Evolutionary conservation across 2,113 vertebrate species (phyloP).

Genomic region (Chinchilla lanigera): DNA sequence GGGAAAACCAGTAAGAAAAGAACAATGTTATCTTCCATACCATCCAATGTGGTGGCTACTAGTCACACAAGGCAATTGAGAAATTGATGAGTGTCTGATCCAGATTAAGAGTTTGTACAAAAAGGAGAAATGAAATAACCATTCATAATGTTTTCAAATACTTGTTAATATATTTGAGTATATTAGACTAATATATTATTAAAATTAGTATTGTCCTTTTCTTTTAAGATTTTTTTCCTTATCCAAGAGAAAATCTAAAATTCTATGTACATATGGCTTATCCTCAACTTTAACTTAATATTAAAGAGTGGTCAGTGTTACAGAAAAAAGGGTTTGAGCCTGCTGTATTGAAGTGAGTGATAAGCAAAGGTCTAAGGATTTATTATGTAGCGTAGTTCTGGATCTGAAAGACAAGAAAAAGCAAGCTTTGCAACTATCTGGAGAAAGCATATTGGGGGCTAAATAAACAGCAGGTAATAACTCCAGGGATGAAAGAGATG

Average conservation of each 20-base stretch:
- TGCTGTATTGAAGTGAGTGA: not conserved
- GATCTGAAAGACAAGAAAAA: not conserved
- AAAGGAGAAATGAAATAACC: not conserved
- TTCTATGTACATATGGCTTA: not conserved
- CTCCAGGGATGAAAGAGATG: not conserved
- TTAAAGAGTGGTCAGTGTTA: not conserved
- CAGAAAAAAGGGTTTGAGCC: not conserved
- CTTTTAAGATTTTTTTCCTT: not conserved
- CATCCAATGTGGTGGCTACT: not conserved
- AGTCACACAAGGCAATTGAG: not conserved
- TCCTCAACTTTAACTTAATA: not conserved
- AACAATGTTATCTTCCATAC: not conserved
- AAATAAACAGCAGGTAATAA: not conserved
- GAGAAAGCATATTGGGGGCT: not conserved
- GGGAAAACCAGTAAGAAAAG: not conserved
- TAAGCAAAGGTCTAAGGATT: not conserved
- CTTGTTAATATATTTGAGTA: not conserved
- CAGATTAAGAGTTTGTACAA: not conserved
- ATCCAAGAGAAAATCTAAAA: not conserved
- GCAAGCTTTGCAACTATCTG: not conserved
- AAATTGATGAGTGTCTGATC: not conserved
- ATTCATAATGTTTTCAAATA: not conserved
- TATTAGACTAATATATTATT: not conserved
- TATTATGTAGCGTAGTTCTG: not conserved
- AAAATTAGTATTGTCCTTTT: not conserved